Evolutionary conservation across 2,113 vertebrate species (phyloP).

Genomic region (Isichthys henryi): DNA sequence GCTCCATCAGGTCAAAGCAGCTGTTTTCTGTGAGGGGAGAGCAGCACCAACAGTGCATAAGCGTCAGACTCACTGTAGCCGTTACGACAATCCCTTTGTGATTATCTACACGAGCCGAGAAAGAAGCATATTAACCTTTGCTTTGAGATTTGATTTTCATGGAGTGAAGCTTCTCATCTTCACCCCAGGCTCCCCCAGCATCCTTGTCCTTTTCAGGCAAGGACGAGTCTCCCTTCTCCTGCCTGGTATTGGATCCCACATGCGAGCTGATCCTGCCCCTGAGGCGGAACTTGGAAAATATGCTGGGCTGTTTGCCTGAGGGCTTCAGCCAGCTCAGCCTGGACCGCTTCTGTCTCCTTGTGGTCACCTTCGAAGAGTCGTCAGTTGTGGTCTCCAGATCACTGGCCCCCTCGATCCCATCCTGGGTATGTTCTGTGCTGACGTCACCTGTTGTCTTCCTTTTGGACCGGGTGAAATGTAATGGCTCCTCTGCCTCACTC

Average conservation of each 20-base stretch:
- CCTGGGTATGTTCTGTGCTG: constrained; percentile 9
- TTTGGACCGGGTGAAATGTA: constrained; percentile 78
- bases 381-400: constrained; percentile 48
- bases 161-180: background rate
- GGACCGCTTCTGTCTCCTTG: constrained; percentile 72
- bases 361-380: constrained; percentile 44
- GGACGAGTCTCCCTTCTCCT: constrained; percentile 33
- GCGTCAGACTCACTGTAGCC: background rate
- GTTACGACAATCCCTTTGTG: background rate
- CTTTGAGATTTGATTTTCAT: background rate
- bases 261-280: constrained; percentile 73
- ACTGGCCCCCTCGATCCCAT: constrained; percentile 35
- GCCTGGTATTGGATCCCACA: constrained; percentile 50
- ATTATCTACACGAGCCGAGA: background rate
- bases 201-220: constrained; percentile 40
- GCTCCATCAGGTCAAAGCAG: constrained; percentile 81
- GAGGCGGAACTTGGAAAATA: constrained; percentile 90
- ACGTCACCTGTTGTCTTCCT: constrained; percentile 71
- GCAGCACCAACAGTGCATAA: background rate
- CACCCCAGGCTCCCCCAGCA: background rate
- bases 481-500: constrained; percentile 57
- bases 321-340: constrained; percentile 79
- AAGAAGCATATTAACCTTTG: constrained; percentile 4
- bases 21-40: constrained; percentile 23
- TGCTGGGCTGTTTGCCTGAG: constrained; percentile 83